Evolutionary conservation across 2,113 vertebrate genomes (phyloP), one percentile per base, ranked within the genome.

Genomic region (Poeciliopsis prolifica): DNA sequence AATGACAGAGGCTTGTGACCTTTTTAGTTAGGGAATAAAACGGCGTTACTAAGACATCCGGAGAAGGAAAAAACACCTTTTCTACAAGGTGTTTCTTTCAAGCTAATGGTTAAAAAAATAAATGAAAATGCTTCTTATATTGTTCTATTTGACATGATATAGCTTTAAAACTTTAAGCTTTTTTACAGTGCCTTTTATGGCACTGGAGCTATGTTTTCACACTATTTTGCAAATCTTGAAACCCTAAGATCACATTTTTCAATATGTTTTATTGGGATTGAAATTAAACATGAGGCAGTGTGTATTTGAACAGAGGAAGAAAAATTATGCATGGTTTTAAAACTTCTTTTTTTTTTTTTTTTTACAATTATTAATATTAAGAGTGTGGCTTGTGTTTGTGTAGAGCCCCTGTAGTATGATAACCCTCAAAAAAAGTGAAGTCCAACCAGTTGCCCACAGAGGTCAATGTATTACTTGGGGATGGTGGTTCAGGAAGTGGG

Each of bases 1-100:
- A 94, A 94, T 92, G 90, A 92, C 82, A 63, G 86, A 86, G 89
- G 85, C 84, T 80, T 75, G 74, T 93, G 92, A 94, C 93, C 94
- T 95, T 94, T 94, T 84, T 67, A 80, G 71, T 82, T 74, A 44
- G 72, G 81, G 77, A 79, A 82, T 76, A 88, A 92, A 90, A 79
- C 29, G 33, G 74, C 81, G 81, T 86, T 72, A 48, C 81, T 69
- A 61, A 71, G 67, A 61, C 54, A 61, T 75, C 26, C 48, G n/a
- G 74, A 74, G 51, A 40, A 7, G 5, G 14, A 40, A 78, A 71
- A 70, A 68, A 31, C 51, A 44, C 44, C n/a, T 78, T 29, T 63
- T 73, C 11, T 30, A 51, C 33, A 35, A 22, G 30, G 35, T 61
- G 30, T 28, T 35, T 85, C 72, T 88, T 68, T 17, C 12, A 40